Conservation (phyloP, 2,797 vertebrate genomes). For the Enteromius argenteus region DNA sequence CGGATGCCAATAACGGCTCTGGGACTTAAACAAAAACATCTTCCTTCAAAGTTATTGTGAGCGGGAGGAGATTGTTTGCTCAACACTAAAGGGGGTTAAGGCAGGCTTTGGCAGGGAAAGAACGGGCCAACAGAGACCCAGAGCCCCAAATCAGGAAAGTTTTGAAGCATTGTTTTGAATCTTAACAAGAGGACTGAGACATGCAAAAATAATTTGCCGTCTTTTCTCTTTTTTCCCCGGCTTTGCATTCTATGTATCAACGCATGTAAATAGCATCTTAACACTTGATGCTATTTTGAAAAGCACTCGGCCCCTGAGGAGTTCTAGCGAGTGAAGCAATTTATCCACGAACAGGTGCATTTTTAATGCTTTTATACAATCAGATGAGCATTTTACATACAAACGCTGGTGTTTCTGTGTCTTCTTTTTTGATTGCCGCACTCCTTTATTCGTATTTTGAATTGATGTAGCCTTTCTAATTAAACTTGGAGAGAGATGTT, state of each 20-base stretch:
- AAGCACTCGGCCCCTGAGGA: slow-evolving; percentile 77
- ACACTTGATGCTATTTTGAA: slow-evolving; percentile 84
- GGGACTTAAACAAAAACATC: slow-evolving; percentile 76
- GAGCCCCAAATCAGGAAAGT: slow-evolving; percentile 80
- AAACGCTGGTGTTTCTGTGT: slow-evolving; percentile 52
- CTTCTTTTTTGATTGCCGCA: slow-evolving; percentile 74
- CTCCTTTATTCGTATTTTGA: slow-evolving; percentile 82
- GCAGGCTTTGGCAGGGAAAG: slow-evolving; percentile 79
- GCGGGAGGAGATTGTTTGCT: slow-evolving; percentile 66
- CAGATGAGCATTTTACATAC: slow-evolving; percentile 80
- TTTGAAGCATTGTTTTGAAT: slow-evolving; percentile 82
- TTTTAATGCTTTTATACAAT: slow-evolving; percentile 86
- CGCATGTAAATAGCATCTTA: slow-evolving; percentile 83
- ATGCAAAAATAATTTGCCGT: slow-evolving; percentile 78
- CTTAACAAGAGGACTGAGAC: slow-evolving; percentile 80
- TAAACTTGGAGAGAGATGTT: slow-evolving; percentile 86
- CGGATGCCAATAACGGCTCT: slow-evolving; percentile 78
- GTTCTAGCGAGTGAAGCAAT: slow-evolving; percentile 81
- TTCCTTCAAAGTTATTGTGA: slow-evolving; percentile 58
- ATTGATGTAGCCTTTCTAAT: slow-evolving; percentile 87
- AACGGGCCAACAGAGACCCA: slow-evolving; percentile 80
- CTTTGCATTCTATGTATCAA: slow-evolving; percentile 69
- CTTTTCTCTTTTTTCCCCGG: slow-evolving; percentile 47
- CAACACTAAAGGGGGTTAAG: slow-evolving; percentile 82
- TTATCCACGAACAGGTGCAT: slow-evolving; percentile 83